These are phyloP conservation scores for Falco columbarius DNA, from an alignment of 2,797 vertebrate genomes.

Conservation along the genomic window DNA sequence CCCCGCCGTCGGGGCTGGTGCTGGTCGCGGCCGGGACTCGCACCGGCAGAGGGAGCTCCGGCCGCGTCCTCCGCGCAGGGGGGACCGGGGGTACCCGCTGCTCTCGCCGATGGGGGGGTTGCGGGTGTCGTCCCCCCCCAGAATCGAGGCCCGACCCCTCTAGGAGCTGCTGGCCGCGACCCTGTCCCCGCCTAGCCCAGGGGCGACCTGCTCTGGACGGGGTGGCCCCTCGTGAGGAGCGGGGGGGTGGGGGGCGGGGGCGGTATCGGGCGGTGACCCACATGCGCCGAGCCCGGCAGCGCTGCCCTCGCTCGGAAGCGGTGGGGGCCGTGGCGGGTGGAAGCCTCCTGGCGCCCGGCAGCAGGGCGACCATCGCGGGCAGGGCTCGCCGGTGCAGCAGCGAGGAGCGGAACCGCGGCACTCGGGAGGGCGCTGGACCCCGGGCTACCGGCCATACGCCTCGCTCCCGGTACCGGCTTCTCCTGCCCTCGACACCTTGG, in stretches of 20 bases:
- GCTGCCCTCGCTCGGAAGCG: not conserved
- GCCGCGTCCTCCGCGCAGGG: not conserved
- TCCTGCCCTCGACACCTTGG: not conserved
- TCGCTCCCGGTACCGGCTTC: not conserved
- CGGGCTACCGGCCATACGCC: not conserved
- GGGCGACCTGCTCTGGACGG: not conserved
- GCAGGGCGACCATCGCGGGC: not conserved
- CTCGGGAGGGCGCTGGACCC: not conserved
- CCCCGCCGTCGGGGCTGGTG: conserved; percentile 3
- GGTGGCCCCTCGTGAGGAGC: not conserved
- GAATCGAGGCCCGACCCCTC: not conserved
- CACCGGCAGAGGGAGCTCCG: conserved; percentile 58
- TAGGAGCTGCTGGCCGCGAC: not conserved
- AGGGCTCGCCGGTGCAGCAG: not conserved
- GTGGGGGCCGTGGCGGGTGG: too few relatives aligned
- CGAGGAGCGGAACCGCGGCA: not conserved
- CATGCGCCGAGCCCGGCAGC: not conserved
- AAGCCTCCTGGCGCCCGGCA: not conserved
- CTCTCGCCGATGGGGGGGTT: rapidly evolving
- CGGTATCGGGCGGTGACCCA: not conserved
- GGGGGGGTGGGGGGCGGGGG: not conserved
- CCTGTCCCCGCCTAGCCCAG: not conserved
- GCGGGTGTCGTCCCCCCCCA: too few relatives aligned
- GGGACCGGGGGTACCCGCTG: not conserved
- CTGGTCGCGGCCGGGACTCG: not conserved